Percentiles rank a stretch among this genome's conserved stretches.
These are phyloP conservation scores for Dasyprocta punctata DNA, from an alignment of 2,113 vertebrate genomes.

Conservation along the genomic window DNA sequence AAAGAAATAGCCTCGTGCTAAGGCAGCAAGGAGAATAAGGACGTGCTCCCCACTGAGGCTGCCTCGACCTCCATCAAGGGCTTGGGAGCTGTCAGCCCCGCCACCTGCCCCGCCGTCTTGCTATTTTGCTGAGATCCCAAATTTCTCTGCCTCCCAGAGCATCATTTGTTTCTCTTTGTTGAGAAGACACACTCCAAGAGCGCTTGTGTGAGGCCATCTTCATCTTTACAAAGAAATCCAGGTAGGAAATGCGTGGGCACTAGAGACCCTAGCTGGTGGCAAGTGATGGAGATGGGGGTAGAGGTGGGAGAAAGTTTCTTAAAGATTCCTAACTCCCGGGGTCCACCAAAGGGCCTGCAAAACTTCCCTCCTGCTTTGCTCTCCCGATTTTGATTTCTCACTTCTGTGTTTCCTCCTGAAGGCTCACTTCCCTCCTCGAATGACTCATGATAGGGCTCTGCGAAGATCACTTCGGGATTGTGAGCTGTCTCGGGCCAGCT, in stretches of 20 bases:
- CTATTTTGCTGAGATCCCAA: not conserved
- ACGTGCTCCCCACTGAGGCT: fast-evolving
- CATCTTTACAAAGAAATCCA: conserved; percentile 81
- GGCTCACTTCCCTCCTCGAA: fast-evolving
- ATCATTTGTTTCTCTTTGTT: conserved; percentile 83
- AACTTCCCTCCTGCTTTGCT: conserved; percentile 54
- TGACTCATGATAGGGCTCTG: conserved; percentile 30
- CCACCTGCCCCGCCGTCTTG: not conserved
- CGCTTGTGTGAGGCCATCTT: conserved; percentile 71
- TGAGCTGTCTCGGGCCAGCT: not conserved
- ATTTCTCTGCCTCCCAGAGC: conserved; percentile 36
- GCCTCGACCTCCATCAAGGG: not conserved
- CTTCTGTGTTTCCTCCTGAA: not conserved
- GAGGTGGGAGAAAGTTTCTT: conserved; percentile 71
- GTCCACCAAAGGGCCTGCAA: conserved; percentile 67
- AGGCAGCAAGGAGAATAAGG: fast-evolving
- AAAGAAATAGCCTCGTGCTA: not conserved
- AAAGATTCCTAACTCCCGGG: conserved; percentile 76
- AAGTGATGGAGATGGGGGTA: conserved; percentile 55
- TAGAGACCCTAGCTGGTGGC: conserved; percentile 62
- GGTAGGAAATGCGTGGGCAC: conserved; percentile 40
- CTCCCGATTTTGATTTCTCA: fast-evolving
- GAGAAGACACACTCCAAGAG: conserved; percentile 64
- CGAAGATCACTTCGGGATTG: not conserved
- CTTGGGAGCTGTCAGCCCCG: fast-evolving